Conservation (phyloP, 2,888 invertebrate genomes). For the Bugula neritina region DNA sequence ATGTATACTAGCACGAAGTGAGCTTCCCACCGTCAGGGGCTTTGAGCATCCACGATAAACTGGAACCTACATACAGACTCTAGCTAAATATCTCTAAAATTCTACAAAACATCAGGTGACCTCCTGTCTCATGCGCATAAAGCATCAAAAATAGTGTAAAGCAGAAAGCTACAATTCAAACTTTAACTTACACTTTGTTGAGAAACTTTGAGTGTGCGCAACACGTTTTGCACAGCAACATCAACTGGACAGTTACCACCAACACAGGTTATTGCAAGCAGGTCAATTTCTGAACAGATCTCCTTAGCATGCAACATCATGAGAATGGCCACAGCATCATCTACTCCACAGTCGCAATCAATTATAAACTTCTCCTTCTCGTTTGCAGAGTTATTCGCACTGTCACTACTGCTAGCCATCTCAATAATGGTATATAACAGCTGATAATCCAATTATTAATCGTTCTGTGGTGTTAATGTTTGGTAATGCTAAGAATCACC, state of each 20-base stretch:
- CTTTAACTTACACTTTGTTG: slow-evolving; percentile 10
- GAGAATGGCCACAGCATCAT: neutral
- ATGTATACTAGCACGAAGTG: slow-evolving; percentile 46
- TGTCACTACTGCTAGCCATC: too few relatives aligned
- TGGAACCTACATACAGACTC: slow-evolving; percentile 55
- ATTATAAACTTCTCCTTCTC: neutral
- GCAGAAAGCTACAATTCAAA: too few relatives aligned
- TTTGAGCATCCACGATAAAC: slow-evolving; percentile 52
- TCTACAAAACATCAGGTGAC: too few relatives aligned
- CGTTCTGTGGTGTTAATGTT: too few relatives aligned
- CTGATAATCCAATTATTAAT: too few relatives aligned
- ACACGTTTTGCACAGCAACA: neutral
- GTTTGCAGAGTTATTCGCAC: too few relatives aligned
- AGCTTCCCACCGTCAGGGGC: slow-evolving; percentile 39
- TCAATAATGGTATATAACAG: too few relatives aligned
- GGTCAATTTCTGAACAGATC: neutral
- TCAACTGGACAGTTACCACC: slow-evolving; percentile 8
- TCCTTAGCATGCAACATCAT: neutral
- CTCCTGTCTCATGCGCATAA: too few relatives aligned
- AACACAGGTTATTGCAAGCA: neutral
- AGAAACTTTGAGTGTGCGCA: neutral
- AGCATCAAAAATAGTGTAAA: too few relatives aligned
- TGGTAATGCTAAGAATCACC: too few relatives aligned
- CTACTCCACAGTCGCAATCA: slow-evolving; percentile 11
- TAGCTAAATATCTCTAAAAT: too few relatives aligned